Base-by-base conservation (phyloP, 2,888 invertebrate species). In the Drosophila recens region DNA sequence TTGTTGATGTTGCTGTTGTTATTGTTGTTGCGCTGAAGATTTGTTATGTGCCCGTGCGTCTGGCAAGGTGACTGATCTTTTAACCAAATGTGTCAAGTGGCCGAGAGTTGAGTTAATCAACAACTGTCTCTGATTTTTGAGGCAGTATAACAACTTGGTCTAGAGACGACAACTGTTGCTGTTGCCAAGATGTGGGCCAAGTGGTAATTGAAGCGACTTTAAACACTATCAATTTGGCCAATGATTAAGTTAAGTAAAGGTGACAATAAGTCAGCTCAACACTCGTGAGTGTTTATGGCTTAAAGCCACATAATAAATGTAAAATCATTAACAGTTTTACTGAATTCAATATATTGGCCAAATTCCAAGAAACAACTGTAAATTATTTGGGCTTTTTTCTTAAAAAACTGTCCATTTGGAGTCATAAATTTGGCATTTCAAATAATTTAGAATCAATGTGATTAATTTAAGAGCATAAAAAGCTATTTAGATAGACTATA, bases 51-150 rank as follows among this genome's bases (percentile, higher is more conserved):
- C 23, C 45, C 48, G 34, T 10, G 64, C 17, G 40, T 42, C 62
- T 78, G 72, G 79, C 82, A 83, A 87, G 87, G 87, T 87, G 83
- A 83, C 63, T 83, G 83, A 87, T 83, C 87, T 81, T 81, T 77
- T 81, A 69, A 71, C 77, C 82, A 81, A 81, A 83, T 81, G 84
- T 87, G 82, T 83, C 82, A 83, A 83, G 87, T 82, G 87, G 79
- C 48, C 62, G 54, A 62, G 68, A 61, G 67, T 54, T 48, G 69
- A 69, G 74, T 63, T 67, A 66, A 77, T 77, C 73, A 77, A 78
- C 73, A 66, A 63, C 49, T 27, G 20, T 5, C 46, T 34, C 52
- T 53, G 73, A 58, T 68, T 72, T 75, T 27, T 27, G 27, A 27
- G 27, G 42, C 58, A 42, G 38, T 33, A 9, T 38, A 53, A 43